Conservation (phyloP, 2,113 vertebrate species). For the Chrysemys picta region DNA sequence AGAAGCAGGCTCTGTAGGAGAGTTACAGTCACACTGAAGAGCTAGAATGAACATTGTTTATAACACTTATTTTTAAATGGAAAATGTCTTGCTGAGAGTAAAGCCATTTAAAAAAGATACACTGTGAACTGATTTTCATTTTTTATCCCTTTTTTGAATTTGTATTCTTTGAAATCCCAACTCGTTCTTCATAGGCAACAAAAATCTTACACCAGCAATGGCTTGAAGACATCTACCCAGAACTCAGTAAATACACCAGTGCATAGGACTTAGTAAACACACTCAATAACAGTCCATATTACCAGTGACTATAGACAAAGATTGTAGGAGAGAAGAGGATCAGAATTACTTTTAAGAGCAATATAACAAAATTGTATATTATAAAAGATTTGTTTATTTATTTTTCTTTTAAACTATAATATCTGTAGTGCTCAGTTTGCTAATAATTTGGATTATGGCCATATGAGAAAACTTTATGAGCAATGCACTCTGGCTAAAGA, state of each 20-base stretch:
- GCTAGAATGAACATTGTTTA: neutral
- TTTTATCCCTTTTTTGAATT: neutral
- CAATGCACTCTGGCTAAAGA: neutral
- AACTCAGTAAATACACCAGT: neutral
- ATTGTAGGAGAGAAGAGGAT: neutral
- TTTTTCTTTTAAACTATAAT: neutral
- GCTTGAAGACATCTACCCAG: neutral
- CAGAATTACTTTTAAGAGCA: neutral
- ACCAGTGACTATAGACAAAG: neutral
- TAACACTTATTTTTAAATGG: neutral
- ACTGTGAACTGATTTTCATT: neutral
- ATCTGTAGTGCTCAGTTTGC: conserved; percentile 2
- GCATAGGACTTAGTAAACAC: neutral
- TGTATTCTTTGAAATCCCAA: neutral
- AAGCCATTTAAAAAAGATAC: neutral
- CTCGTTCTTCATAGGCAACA: neutral
- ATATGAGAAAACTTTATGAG: conserved; percentile 1
- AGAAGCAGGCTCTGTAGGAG: neutral
- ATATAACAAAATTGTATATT: neutral
- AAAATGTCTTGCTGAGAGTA: neutral
- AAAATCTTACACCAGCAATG: neutral
- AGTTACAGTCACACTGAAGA: neutral
- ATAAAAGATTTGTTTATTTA: neutral
- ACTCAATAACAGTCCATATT: neutral
- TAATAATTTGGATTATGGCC: neutral